Evolutionary conservation across 2,888 invertebrate genomes (phyloP), one percentile per base, ranked within the genome.

Genomic region (Nephrocerus scutellatus): DNA sequence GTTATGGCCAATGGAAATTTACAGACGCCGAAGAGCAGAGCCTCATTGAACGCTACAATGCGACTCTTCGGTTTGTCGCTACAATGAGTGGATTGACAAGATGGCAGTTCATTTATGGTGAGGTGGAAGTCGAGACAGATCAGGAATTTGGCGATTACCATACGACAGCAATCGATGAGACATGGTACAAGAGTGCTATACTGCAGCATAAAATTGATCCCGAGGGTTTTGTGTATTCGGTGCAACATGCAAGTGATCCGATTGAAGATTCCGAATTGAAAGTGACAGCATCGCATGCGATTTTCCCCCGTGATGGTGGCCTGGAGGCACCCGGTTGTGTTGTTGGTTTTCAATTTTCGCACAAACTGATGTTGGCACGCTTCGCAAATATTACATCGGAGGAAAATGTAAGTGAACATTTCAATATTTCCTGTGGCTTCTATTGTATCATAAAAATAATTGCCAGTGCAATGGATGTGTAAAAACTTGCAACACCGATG

Each of bases 111-210:
- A 76, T 83, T 29, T 73, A 72, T 40, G 76, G 73, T 13, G 79
- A 78, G 53, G 75, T 75, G 14, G 70, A 69, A 44, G 65, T 70
- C 8, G 69, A 68, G 15, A 63, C 60, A 16, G 67, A 67, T 53
- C 56, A 79, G 13, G 79, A 81, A 47, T 89, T 89, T 56, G 87
- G 87, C 8, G 84, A 87, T 53, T 65, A 74, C 30, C 80, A 88
- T 58, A 76, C 74, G 5, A 76, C 76, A 36, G 83, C 90, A 0
- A 84, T 89, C 16, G 89, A 92, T 60, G 90, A 91, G 63, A 80
- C 84, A 1, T 92, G 90, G 89, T 92, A 92, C 62, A 84, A 85
- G 62, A 82, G 86, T 46, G 90, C 92, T 1, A 86, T 92, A 5
- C 74, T 91, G 28, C 88, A 89, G 55, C 84, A 89, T 60, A 77